A percentile compares a stretch with the other conserved stretches of the same genome.
Evolutionary conservation across 2,797 vertebrate genomes (phyloP).

Genomic region (Picus viridis): DNA sequence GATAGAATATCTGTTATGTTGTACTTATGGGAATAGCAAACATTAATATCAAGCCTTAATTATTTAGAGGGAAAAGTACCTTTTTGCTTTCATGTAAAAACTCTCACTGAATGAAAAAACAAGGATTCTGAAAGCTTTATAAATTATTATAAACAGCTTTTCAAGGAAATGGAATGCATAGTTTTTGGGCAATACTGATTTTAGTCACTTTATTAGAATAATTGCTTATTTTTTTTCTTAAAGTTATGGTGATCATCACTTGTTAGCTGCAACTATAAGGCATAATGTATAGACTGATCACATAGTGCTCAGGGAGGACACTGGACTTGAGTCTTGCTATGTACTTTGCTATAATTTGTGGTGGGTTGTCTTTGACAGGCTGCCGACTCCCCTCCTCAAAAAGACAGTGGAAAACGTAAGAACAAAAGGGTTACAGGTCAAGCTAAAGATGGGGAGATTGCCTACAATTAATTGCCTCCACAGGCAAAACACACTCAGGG

Average conservation of each 20-base stretch:
- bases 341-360: fast-evolving
- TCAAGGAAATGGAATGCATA: background rate
- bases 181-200: background rate
- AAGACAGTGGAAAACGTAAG: fast-evolving
- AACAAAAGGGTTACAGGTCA: background rate
- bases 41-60: background rate
- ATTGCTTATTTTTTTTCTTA: background rate
- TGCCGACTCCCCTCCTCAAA: background rate
- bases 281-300: background rate
- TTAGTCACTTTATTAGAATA: background rate
- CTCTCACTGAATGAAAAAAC: background rate
- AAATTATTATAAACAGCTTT: background rate
- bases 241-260: background rate
- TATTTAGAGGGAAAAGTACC: background rate
- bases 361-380: background rate
- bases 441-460: background rate
- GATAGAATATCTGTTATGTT: background rate
- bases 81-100: background rate
- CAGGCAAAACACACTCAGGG: background rate
- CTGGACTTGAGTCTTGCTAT: fast-evolving
- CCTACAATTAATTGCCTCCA: background rate
- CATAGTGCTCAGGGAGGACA: background rate
- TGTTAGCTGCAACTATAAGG: background rate
- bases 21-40: background rate
- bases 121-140: background rate